phyloP scores from a whole-genome alignment of 2,797 vertebrate species.

The Crocidura indochinensis region DNA sequence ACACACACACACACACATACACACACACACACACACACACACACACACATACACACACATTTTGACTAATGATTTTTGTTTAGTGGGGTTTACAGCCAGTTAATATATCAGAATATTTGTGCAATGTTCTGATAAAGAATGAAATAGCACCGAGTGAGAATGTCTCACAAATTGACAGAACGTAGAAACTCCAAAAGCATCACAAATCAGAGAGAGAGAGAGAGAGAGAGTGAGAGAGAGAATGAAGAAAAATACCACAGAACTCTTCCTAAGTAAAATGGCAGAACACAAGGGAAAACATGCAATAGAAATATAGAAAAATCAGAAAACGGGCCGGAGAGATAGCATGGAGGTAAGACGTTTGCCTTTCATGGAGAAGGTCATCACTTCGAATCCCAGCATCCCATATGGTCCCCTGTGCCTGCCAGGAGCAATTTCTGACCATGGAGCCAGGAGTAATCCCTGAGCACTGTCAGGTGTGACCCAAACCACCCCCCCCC shows the following conservation, averaged over 20 bases:
- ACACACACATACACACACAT: neutral
- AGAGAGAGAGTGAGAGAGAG: no score
- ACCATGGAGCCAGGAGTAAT: no score
- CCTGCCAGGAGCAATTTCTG: no score
- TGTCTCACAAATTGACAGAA: slow-evolving; percentile 3
- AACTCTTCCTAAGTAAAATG: neutral
- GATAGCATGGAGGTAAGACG: no score
- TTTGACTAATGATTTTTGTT: slow-evolving; percentile 19
- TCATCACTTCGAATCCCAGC: no score
- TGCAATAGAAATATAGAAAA: neutral
- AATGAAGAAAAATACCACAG: neutral
- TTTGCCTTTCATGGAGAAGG: no score
- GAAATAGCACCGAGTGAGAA: neutral
- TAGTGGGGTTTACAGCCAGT: neutral
- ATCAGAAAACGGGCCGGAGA: neutral
- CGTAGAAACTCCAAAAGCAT: neutral
- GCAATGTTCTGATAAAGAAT: neutral
- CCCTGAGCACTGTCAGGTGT: no score
- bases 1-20: no score
- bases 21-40: no score
- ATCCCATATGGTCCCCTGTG: no score
- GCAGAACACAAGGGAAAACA: neutral
- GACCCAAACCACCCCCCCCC: no score
- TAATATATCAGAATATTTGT: slow-evolving; percentile 1
- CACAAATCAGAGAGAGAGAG: neutral